Evolutionary conservation across 2,797 vertebrate species (phyloP).

Genomic region (Mus caroli): DNA sequence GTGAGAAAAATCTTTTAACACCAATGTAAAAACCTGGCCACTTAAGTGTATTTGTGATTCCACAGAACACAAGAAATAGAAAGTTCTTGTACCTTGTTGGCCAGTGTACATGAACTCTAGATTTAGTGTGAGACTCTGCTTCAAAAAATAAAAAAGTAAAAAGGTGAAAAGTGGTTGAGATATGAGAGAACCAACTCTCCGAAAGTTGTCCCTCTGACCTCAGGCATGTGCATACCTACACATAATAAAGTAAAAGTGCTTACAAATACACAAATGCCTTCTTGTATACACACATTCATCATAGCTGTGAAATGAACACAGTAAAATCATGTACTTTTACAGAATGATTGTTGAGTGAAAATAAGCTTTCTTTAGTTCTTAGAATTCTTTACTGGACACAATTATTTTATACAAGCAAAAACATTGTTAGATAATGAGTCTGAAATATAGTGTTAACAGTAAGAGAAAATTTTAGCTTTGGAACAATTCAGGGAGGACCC

Average conservation of each 20-base stretch:
- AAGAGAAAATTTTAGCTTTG: conserved; percentile 12
- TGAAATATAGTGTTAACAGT: background rate
- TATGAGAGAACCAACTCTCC: background rate
- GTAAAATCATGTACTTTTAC: background rate
- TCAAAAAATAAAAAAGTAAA: background rate
- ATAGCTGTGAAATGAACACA: conserved; percentile 18
- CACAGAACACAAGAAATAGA: background rate
- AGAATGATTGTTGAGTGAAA: background rate
- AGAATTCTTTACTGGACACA: conserved; percentile 36
- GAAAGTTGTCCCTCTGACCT: background rate
- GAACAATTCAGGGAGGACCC: conserved; percentile 39
- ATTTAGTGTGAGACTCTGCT: background rate
- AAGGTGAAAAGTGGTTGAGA: background rate
- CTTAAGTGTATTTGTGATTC: background rate
- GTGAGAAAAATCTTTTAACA: background rate
- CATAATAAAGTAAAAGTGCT: background rate
- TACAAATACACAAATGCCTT: background rate
- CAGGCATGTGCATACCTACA: background rate
- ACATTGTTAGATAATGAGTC: background rate
- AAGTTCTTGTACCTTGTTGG: background rate
- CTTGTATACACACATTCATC: background rate
- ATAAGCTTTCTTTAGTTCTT: conserved; percentile 36
- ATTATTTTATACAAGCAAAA: background rate
- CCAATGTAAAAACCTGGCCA: background rate
- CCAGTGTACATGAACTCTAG: background rate